Evolutionary conservation across 2,888 invertebrate species (phyloP).

Genomic region (Yponomeuta plumbellus): DNA sequence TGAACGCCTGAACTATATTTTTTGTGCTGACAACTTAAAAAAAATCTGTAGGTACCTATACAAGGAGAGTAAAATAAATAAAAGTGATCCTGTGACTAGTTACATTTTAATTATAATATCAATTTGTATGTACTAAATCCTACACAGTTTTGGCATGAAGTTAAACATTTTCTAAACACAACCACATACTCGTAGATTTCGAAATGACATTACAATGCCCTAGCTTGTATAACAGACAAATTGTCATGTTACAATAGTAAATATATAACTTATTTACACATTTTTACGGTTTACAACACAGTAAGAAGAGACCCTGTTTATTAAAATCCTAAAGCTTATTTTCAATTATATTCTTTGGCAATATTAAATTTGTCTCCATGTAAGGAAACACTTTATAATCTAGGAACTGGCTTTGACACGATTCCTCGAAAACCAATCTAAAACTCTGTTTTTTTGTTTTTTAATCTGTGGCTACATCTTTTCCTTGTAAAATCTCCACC

Average conservation of each 20-base stretch:
- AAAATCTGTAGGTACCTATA: background rate
- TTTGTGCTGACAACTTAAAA: background rate
- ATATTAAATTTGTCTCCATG: slow-evolving; percentile 7
- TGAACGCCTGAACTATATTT: background rate
- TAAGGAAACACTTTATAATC: background rate
- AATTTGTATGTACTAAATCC: slow-evolving; percentile 43
- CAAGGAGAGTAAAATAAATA: background rate
- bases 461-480: too few species aligned
- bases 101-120: slow-evolving; percentile 50
- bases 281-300: background rate
- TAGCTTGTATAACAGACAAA: background rate
- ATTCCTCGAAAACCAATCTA: too few species aligned
- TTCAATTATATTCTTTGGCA: background rate
- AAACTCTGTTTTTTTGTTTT: too few species aligned
- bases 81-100: slow-evolving; percentile 57
- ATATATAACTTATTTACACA: background rate
- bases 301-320: slow-evolving; percentile 10
- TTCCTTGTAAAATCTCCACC: too few species aligned
- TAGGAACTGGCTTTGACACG: too few species aligned
- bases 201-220: background rate
- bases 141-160: slow-evolving; percentile 53
- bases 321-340: slow-evolving; percentile 12
- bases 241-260: background rate
- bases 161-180: slow-evolving; percentile 4
- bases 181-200: slow-evolving; percentile 9